These are phyloP conservation scores for Clitarchus hookeri DNA, from an alignment of 2,888 invertebrate species.

Conservation along the genomic window DNA sequence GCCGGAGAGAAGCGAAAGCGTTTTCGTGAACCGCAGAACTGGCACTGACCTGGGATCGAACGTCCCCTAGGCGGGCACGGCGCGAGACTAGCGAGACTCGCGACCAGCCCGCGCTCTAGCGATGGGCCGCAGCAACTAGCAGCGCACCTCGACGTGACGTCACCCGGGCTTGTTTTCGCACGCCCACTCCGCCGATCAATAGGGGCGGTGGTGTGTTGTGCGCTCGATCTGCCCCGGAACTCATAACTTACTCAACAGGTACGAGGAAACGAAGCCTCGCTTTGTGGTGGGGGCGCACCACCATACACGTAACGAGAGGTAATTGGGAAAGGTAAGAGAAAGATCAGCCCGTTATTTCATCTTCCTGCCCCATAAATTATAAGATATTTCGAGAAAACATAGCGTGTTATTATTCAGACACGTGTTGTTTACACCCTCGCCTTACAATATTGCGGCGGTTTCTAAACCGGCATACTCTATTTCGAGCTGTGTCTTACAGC, in stretches of 20 bases:
- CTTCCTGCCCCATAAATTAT: not conserved
- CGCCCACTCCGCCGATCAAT: slow-evolving; percentile 16
- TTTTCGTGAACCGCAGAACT: not conserved
- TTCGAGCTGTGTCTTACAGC: no score
- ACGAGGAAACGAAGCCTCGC: not conserved
- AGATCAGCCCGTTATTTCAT: not conserved
- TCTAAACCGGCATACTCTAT: no score
- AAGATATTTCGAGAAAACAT: not conserved
- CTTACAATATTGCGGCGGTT: no score
- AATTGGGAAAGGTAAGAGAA: not conserved
- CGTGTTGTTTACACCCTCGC: not conserved
- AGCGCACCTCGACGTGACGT: not conserved
- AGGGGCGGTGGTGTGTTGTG: slow-evolving; percentile 11
- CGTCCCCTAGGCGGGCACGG: slow-evolving; percentile 5
- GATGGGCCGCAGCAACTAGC: not conserved
- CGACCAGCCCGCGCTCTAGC: not conserved
- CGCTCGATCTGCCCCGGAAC: slow-evolving; percentile 10
- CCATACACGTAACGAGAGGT: not conserved
- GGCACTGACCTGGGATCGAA: slow-evolving; percentile 26
- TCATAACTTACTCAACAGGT: slow-evolving; percentile 14
- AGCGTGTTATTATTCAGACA: not conserved
- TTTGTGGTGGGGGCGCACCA: not conserved
- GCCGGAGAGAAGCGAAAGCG: not conserved
- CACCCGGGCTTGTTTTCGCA: slow-evolving; percentile 3
- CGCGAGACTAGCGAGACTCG: not conserved